Evolutionary conservation across 2,888 invertebrate genomes (phyloP), one percentile per base, ranked within the genome.

Genomic region (Laspeyria flexula): DNA sequence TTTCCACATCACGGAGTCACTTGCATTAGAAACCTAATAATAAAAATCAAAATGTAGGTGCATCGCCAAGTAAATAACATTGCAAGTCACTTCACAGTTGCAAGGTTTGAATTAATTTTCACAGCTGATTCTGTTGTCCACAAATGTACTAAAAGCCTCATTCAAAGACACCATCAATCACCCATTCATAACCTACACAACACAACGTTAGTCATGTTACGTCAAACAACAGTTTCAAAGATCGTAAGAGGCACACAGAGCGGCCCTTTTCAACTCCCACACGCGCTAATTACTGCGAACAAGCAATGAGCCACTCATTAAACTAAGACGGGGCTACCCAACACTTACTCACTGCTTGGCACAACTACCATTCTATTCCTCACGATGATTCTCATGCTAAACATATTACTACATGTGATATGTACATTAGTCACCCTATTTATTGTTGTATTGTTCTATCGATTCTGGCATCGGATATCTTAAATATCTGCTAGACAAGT

Each of bases 341-440:
- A 61, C 73, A 74, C 76, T 81, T 79, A 81, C 73, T 80, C 83
- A 79, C 61, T 59, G 71, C 71, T 83, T 85, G 83, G 85, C 86
- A 85, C 74, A 67, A 59, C 64, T 67, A 61, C 71, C 66, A 69
- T 71, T 77, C 82, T 86, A 85, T 85, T 85, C 79, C 81, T 54
- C 72, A 76, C 79, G 61, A 64, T 82, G 85, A 80, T 81, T 69
- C 35, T 42, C 44, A 30, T 46, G 21, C 18, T 40, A 23, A 43
- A 50, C 43, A 52, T 56, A 55, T n/a, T 39, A 56, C 55, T 54
- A 51, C 39, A 56, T 46, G 61, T 66, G 66, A 65, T 59, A 65
- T 71, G 64, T 61, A 61, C 56, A 69, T 80, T 79, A 81, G 72
- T 81, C 79, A 77, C 68, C 66, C 58, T 74, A 64, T 71, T 69